Conservation (phyloP, 2,888 invertebrate species). For the Plebejus anna region DNA sequence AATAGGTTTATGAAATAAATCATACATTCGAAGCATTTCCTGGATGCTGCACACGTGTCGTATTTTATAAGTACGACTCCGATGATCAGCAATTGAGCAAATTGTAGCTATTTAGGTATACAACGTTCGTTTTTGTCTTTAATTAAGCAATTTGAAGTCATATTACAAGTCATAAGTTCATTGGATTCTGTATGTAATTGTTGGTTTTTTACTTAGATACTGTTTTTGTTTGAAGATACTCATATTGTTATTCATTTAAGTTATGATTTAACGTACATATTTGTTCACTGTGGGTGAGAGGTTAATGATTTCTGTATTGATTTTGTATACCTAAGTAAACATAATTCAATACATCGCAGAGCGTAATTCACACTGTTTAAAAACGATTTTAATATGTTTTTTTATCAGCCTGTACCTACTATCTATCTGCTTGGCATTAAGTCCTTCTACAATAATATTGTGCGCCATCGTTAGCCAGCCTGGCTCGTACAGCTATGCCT, state of each 20-base stretch:
- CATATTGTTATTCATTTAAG: background rate
- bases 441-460: too few species aligned
- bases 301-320: conserved; percentile 1
- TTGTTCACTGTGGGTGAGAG: background rate
- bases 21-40: too few species aligned
- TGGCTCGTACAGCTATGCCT: too few species aligned
- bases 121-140: conserved; percentile 1
- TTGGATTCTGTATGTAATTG: background rate
- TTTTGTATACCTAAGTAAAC: background rate
- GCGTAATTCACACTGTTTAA: background rate
- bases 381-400: background rate
- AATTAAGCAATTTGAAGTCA: background rate
- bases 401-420: background rate
- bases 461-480: too few species aligned
- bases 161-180: background rate
- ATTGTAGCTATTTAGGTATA: conserved; percentile 56
- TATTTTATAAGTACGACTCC: too few species aligned
- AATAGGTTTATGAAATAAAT: too few species aligned
- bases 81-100: conserved; percentile 66
- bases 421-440: too few species aligned
- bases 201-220: background rate
- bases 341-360: background rate
- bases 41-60: too few species aligned
- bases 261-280: background rate
- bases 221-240: conserved; percentile 2